These are phyloP conservation scores for Sakesphorus luctuosus DNA, from an alignment of 2,113 vertebrate genomes.

Conservation along the genomic window DNA sequence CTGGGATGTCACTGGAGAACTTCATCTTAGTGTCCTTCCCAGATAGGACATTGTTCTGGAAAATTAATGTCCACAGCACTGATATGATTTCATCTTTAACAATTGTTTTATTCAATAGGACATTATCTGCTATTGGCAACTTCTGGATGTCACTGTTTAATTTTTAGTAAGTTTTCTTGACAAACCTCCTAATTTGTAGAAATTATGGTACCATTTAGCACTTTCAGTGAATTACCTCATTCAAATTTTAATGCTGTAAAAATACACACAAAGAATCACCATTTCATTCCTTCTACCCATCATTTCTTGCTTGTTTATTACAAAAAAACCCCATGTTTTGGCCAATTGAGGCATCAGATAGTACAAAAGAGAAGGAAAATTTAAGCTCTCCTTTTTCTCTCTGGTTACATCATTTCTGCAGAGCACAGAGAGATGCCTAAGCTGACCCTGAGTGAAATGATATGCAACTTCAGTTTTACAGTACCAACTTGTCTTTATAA, in stretches of 20 bases:
- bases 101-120: not conserved
- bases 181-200: not conserved
- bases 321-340: not conserved
- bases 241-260: not conserved
- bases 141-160: not conserved
- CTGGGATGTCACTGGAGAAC: not conserved
- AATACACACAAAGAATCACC: not conserved
- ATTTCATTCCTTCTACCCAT: not conserved
- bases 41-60: not conserved
- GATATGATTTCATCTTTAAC: not conserved
- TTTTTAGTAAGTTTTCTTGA: not conserved
- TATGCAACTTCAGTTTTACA: not conserved
- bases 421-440: not conserved
- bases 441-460: not conserved
- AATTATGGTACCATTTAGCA: accelerated
- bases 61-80: not conserved
- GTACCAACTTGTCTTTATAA: not conserved
- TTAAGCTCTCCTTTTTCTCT: not conserved
- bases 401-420: not conserved
- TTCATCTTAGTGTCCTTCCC: not conserved
- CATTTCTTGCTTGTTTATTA: not conserved
- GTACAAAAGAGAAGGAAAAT: not conserved
- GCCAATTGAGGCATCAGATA: not conserved
- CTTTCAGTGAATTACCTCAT: not conserved
- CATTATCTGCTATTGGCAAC: not conserved